Evolutionary conservation across 2,888 invertebrate species (phyloP).

Genomic region (Calliopum simillimum): DNA sequence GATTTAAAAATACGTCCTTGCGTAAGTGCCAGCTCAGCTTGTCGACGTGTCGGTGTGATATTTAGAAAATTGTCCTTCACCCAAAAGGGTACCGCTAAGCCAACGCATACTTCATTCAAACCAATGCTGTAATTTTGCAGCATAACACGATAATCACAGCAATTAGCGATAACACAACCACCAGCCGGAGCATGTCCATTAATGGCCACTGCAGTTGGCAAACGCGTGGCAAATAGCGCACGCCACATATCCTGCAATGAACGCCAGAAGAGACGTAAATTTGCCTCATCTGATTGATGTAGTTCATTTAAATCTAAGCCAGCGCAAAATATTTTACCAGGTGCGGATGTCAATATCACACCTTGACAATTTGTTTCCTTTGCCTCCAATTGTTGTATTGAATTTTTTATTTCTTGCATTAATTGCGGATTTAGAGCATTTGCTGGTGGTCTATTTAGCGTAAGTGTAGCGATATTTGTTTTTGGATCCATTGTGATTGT

Average conservation of each 20-base stretch:
- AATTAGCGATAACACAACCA: slow-evolving; percentile 80
- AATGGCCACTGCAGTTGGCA: slow-evolving; percentile 30
- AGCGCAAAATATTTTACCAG: slow-evolving; percentile 29
- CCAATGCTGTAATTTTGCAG: slow-evolving; percentile 36
- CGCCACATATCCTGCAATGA: slow-evolving; percentile 36
- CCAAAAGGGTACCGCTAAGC: slow-evolving; percentile 30
- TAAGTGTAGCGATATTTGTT: slow-evolving; percentile 31
- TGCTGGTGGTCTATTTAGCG: slow-evolving; percentile 33
- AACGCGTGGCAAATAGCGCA: slow-evolving; percentile 1
- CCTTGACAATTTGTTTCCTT: slow-evolving; percentile 22
- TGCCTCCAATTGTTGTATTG: slow-evolving; percentile 21
- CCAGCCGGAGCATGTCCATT: slow-evolving; percentile 73
- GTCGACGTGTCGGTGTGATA: slow-evolving; percentile 58
- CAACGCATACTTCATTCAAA: slow-evolving; percentile 28
- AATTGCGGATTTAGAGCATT: slow-evolving; percentile 32
- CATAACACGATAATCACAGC: slow-evolving; percentile 80
- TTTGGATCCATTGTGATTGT: slow-evolving; percentile 14
- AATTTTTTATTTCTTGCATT: slow-evolving; percentile 23
- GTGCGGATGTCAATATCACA: slow-evolving; percentile 35
- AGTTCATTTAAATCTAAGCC: slow-evolving; percentile 35
- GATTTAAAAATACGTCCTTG: slow-evolving; percentile 24
- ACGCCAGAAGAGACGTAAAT: slow-evolving; percentile 17
- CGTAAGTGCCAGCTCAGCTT: slow-evolving; percentile 68
- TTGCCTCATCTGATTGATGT: slow-evolving; percentile 11
- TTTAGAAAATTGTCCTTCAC: slow-evolving; percentile 28